phyloP scores from a whole-genome alignment of 2,888 invertebrate species.

The Drosophila aldrichi region DNA sequence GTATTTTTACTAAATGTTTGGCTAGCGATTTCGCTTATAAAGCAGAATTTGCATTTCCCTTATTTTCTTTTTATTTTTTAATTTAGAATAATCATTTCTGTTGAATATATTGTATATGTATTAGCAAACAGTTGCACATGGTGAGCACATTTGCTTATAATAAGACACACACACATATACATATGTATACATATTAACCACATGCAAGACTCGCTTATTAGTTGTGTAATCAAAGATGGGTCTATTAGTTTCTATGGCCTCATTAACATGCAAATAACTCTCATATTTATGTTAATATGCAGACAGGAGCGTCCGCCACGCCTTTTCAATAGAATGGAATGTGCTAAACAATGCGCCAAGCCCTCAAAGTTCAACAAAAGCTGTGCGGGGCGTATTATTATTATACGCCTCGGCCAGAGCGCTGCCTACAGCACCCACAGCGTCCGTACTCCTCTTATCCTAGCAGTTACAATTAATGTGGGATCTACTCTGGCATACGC shows the following conservation, averaged over 20 bases:
- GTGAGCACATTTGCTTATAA: background rate
- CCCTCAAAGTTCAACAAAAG: slow-evolving; percentile 34
- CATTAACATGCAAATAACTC: slow-evolving; percentile 71
- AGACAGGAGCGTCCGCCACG: slow-evolving; percentile 43
- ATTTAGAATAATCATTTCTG: background rate
- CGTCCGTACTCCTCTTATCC: no score
- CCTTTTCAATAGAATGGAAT: slow-evolving; percentile 27
- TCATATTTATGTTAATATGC: slow-evolving; percentile 57
- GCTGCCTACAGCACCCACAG: background rate
- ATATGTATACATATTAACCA: background rate
- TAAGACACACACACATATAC: background rate
- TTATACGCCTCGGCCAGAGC: slow-evolving; percentile 1
- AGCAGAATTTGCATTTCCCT: background rate
- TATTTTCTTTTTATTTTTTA: no score
- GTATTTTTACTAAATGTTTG: no score
- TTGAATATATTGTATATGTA: background rate
- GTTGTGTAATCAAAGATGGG: slow-evolving; percentile 64
- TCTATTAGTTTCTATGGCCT: slow-evolving; percentile 58
- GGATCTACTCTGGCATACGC: slow-evolving; percentile 17
- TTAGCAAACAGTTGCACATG: background rate
- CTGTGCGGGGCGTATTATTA: slow-evolving; percentile 20
- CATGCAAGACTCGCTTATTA: slow-evolving; percentile 38
- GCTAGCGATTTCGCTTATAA: background rate
- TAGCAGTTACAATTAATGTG: slow-evolving; percentile 42
- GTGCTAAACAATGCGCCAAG: slow-evolving; percentile 48